phyloP scores from a whole-genome alignment of 2,888 invertebrate species.

The Magallana nippona region DNA sequence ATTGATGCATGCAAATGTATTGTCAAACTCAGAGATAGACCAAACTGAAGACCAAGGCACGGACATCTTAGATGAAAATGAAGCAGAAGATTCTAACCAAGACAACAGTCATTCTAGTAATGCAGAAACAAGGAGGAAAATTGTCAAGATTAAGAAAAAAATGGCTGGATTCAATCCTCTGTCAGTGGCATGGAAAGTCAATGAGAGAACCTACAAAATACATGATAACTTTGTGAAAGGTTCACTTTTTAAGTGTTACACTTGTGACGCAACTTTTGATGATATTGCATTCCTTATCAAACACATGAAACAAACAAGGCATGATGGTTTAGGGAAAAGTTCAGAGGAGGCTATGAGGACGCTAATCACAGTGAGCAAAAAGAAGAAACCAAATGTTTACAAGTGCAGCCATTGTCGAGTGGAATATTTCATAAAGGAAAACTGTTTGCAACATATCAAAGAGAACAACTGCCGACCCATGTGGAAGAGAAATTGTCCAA shows the following conservation, averaged over 20 bases:
- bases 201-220: not conserved
- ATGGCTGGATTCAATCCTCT: not conserved
- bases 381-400: slow-evolving; percentile 1
- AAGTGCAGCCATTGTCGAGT: slow-evolving; percentile 16
- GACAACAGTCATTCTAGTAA: not conserved
- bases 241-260: slow-evolving; percentile 4
- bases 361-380: not conserved
- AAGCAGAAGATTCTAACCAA: not conserved
- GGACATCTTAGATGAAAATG: not conserved
- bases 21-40: not conserved
- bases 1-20: not conserved
- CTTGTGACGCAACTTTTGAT: not conserved
- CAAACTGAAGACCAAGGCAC: not conserved
- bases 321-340: not conserved
- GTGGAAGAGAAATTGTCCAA: slow-evolving; percentile 32
- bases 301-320: slow-evolving; percentile 30
- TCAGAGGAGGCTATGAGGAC: not conserved
- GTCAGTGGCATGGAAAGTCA: not conserved
- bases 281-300: not conserved
- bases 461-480: not conserved
- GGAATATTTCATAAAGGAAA: slow-evolving; percentile 28
- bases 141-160: not conserved
- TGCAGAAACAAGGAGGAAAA: not conserved
- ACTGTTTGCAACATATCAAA: not conserved
- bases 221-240: slow-evolving; percentile 15